These are phyloP conservation scores for Agapornis canus DNA, from an alignment of 2,797 vertebrate species.

Conservation along the genomic window DNA sequence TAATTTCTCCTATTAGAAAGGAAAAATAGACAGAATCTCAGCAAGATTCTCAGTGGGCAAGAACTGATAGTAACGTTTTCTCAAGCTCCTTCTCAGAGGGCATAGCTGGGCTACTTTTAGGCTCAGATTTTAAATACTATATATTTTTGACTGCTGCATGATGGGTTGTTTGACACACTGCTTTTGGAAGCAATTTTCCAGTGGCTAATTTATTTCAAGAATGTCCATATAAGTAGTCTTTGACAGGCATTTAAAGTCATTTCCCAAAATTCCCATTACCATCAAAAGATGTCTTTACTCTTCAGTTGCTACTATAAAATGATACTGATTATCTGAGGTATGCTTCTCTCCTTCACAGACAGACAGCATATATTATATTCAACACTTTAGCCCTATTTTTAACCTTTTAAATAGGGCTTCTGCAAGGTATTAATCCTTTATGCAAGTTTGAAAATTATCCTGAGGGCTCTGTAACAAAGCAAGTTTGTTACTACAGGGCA, in stretches of 20 bases:
- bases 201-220: neutral
- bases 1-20: neutral
- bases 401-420: neutral
- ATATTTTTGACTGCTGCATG: neutral
- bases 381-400: neutral
- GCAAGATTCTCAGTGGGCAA: neutral
- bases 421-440: neutral
- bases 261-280: conserved; percentile 15
- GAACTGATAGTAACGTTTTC: neutral
- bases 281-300: neutral
- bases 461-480: neutral
- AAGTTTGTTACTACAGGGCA: neutral
- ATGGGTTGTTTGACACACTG: neutral
- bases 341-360: neutral
- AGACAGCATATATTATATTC: neutral
- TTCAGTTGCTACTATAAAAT: neutral
- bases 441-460: neutral
- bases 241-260: neutral
- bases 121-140: neutral
- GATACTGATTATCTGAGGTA: neutral
- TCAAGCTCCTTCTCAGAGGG: neutral
- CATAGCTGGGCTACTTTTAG: neutral
- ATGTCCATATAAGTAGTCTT: neutral
- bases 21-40: neutral
- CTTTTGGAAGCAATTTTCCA: conserved; percentile 23